These are phyloP conservation scores for Periophthalmus magnuspinnatus DNA, from an alignment of 2,797 vertebrate genomes.

Conservation along the genomic window DNA sequence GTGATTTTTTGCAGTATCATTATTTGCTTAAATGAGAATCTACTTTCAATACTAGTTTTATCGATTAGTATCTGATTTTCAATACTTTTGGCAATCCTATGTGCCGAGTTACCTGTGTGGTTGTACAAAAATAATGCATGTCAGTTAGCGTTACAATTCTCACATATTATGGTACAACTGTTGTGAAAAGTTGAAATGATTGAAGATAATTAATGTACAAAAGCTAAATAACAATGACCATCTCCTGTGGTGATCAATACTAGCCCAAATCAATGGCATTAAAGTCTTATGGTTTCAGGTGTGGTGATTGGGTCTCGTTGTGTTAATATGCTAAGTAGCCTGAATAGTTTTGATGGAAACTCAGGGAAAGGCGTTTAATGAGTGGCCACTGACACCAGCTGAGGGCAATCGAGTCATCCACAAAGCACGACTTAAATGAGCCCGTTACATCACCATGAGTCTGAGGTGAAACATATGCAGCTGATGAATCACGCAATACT, in stretches of 20 bases:
- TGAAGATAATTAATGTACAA: too few species aligned
- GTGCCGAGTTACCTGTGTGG: too few species aligned
- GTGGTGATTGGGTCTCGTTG: not conserved
- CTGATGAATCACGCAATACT: not conserved
- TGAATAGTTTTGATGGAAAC: not conserved
- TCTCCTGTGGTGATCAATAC: not conserved
- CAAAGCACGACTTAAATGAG: constrained; percentile 1
- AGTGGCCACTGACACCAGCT: not conserved
- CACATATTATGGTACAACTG: not conserved
- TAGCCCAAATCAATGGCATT: not conserved
- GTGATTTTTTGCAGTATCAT: too few species aligned
- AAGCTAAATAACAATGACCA: not conserved
- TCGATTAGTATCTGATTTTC: too few species aligned
- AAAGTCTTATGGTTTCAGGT: not conserved
- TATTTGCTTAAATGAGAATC: too few species aligned
- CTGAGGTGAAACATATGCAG: constrained; percentile 14
- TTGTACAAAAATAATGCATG: too few species aligned
- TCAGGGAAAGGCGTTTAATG: constrained; percentile 15
- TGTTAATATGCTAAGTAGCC: not conserved
- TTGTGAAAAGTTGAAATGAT: not conserved
- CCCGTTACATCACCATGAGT: constrained; percentile 19
- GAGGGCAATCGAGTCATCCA: constrained; percentile 19
- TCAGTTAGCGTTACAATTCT: too few species aligned
- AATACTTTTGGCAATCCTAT: too few species aligned
- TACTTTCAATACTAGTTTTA: too few species aligned